Conservation (phyloP, 2,113 vertebrate species). For the Brachyhypopomus gauderio region DNA sequence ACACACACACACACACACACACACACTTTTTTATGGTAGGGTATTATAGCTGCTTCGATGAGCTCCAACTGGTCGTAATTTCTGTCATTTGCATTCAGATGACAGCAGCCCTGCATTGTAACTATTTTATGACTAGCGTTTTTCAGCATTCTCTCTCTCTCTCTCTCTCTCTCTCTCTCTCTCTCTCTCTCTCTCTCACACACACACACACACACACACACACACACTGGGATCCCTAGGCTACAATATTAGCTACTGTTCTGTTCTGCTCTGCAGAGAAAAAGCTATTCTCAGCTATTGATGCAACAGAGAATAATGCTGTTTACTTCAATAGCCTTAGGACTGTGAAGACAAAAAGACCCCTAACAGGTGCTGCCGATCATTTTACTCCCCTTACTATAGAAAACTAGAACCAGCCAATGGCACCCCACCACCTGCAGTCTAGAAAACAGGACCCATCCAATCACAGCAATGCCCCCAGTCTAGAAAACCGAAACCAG, state of each 20-base stretch:
- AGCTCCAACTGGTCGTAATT: conserved; percentile 55
- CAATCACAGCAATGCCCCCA: too few relatives aligned
- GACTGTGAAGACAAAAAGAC: background rate
- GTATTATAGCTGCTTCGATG: conserved; percentile 1
- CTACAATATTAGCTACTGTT: conserved; percentile 13
- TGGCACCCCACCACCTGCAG: too few relatives aligned
- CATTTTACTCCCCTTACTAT: too few relatives aligned
- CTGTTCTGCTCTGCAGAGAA: conserved; percentile 27
- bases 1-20: conserved; percentile 24
- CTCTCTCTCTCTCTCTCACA: background rate
- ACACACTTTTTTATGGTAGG: conserved; percentile 11
- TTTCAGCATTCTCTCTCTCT: background rate
- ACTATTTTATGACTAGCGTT: conserved; percentile 13
- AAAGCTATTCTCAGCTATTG: conserved; percentile 39
- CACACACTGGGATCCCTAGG: conserved; percentile 26
- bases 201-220: conserved; percentile 39
- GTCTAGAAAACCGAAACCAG: too few relatives aligned
- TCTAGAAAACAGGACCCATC: too few relatives aligned
- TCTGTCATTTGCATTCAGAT: conserved; percentile 63
- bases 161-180: background rate
- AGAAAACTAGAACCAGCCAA: too few relatives aligned
- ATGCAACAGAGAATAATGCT: conserved; percentile 23
- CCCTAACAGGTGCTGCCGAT: too few relatives aligned
- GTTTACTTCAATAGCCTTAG: conserved; percentile 10
- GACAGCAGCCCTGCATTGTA: background rate